These are phyloP conservation scores for Galeopterus variegatus DNA, from an alignment of 2,113 vertebrate species.

Conservation along the genomic window DNA sequence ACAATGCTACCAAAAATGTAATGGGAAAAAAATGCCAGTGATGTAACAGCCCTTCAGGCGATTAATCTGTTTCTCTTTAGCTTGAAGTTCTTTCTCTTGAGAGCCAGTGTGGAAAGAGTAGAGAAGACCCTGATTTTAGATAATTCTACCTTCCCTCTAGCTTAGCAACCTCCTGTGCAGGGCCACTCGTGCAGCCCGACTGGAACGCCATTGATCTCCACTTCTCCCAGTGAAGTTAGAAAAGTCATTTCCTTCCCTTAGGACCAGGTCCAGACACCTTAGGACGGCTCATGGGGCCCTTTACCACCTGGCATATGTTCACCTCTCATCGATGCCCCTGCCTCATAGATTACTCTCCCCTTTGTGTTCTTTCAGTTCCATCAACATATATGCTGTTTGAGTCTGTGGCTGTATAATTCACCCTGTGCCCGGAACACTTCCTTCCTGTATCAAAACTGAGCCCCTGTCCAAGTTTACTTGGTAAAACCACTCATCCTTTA, in stretches of 20 bases:
- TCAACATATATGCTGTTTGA: background rate
- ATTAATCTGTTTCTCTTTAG: background rate
- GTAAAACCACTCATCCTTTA: background rate
- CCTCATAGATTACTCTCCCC: background rate
- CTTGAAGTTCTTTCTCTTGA: background rate
- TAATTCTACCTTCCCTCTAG: background rate
- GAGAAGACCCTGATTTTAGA: background rate
- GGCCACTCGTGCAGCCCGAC: too few relatives aligned
- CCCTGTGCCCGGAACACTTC: background rate
- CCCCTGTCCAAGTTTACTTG: too few relatives aligned
- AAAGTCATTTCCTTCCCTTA: background rate
- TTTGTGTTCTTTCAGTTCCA: background rate
- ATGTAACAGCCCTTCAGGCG: background rate
- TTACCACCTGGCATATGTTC: background rate
- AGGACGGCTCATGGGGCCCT: background rate
- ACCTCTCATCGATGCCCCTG: background rate
- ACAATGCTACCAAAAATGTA: background rate
- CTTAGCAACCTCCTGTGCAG: background rate
- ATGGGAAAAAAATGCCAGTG: background rate
- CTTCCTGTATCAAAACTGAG: background rate
- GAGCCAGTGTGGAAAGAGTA: background rate
- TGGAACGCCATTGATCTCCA: background rate
- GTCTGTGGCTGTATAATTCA: background rate
- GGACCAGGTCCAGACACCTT: background rate
- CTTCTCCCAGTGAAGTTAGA: background rate